Percentiles rank a stretch among this genome's conserved stretches.
These are phyloP conservation scores for Neostethus bicornis DNA, from an alignment of 2,797 vertebrate species.

Conservation along the genomic window DNA sequence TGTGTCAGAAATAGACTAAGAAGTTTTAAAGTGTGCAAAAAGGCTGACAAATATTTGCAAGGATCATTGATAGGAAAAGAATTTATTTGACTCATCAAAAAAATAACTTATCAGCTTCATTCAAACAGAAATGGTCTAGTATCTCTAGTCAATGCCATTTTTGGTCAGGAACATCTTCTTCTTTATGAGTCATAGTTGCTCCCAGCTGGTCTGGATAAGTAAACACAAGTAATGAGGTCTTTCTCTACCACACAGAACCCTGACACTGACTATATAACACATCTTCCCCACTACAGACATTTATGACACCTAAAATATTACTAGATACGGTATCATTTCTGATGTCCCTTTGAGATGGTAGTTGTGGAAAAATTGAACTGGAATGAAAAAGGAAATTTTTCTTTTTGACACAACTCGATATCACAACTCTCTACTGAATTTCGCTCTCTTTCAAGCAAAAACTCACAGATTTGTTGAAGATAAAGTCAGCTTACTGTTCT, in stretches of 20 bases:
- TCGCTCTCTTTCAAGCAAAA: no score
- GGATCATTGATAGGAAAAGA: neutral
- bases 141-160: constrained; percentile 69
- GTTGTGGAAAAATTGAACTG: no score
- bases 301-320: no score
- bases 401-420: no score
- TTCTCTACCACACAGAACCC: constrained; percentile 22
- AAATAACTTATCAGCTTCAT: constrained; percentile 13
- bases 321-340: no score
- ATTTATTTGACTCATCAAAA: constrained; percentile 3
- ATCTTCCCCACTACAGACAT: no score
- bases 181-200: constrained; percentile 31
- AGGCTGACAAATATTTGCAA: constrained; percentile 1
- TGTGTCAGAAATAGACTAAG: constrained; percentile 8
- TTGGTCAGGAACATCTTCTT: constrained; percentile 75
- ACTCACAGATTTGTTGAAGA: no score
- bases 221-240: constrained; percentile 59
- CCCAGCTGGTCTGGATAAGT: constrained; percentile 51
- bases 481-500: no score
- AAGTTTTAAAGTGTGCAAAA: neutral
- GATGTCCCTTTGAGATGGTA: no score
- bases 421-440: no score
- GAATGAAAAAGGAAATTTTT: no score
- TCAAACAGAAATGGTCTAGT: constrained; percentile 17
- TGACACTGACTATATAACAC: constrained; percentile 21